Conservation (phyloP, 2,888 invertebrate species). For the Siphlonurus alternatus region DNA sequence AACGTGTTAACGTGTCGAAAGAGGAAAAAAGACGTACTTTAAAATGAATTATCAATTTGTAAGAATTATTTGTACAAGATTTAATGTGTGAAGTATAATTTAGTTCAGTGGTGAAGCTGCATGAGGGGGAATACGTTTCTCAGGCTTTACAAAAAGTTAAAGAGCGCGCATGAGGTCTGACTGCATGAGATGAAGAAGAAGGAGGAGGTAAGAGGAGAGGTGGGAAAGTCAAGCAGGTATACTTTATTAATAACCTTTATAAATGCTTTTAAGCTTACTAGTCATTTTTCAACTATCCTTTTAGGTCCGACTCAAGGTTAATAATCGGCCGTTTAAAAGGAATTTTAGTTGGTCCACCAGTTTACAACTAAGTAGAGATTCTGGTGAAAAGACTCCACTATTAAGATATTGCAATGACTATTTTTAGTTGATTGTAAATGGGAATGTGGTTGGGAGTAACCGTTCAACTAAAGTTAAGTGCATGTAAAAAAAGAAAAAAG, state of each 20-base stretch:
- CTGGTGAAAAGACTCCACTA: no score
- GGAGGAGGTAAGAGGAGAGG: not conserved
- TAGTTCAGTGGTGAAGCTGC: not conserved
- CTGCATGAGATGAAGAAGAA: no score
- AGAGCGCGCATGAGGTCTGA: not conserved
- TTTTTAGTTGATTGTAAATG: no score
- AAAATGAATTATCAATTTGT: no score
- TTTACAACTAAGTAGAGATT: not conserved
- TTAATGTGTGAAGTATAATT: no score
- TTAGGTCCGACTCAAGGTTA: not conserved
- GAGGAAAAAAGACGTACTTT: no score
- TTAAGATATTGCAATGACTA: no score
- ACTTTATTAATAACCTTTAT: not conserved
- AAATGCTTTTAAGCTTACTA: not conserved
- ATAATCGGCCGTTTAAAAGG: not conserved
- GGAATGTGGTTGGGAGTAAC: no score
- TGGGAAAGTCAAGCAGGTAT: not conserved
- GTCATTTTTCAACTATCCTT: not conserved
- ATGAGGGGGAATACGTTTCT: not conserved
- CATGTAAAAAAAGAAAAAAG: no score
- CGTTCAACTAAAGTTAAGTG: no score
- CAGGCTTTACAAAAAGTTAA: not conserved
- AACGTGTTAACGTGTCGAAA: no score
- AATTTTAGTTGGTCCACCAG: not conserved
- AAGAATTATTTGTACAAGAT: no score